Evolutionary conservation across 2,797 vertebrate genomes (phyloP).

Genomic region (Argentina silus): DNA sequence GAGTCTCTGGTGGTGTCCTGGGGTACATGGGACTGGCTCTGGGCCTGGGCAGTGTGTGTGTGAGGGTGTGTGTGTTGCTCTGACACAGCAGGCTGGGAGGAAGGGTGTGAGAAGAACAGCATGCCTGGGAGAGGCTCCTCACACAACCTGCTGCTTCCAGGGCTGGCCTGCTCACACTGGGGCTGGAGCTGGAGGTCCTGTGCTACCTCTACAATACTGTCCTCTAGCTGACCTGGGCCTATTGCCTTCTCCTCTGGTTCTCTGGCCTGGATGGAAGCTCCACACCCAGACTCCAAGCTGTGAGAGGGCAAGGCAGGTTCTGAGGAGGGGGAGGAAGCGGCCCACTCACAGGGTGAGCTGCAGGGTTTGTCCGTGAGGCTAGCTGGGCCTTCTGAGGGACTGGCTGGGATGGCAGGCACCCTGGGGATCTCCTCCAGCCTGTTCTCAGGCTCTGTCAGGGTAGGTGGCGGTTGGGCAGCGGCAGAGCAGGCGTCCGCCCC

Average conservation of each 20-base stretch:
- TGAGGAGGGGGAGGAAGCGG: neutral
- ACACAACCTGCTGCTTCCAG: slow-evolving; percentile 2
- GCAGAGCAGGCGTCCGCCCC: slow-evolving; percentile 42
- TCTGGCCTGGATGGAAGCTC: slow-evolving; percentile 4
- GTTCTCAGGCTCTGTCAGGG: slow-evolving; percentile 12
- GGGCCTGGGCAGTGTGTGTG: slow-evolving; percentile 15
- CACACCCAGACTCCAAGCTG: slow-evolving; percentile 7
- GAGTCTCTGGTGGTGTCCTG: slow-evolving; percentile 13
- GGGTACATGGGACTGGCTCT: neutral
- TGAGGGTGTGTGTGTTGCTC: slow-evolving; percentile 8
- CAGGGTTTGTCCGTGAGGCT: neutral
- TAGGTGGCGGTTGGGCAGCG: slow-evolving; percentile 15
- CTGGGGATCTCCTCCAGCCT: neutral
- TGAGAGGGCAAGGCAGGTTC: neutral
- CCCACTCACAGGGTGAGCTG: neutral
- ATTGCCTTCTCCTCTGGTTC: slow-evolving; percentile 13
- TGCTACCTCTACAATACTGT: slow-evolving; percentile 13
- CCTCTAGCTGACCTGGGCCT: slow-evolving; percentile 2
- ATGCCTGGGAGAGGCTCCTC: slow-evolving; percentile 86
- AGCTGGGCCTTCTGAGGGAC: slow-evolving; percentile 8
- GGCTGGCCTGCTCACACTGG: slow-evolving; percentile 15
- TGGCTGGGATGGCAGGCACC: neutral
- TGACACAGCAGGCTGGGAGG: slow-evolving; percentile 22
- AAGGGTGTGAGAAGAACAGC: slow-evolving; percentile 78
- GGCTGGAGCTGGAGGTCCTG: neutral